Conservation (phyloP, 2,797 vertebrate genomes). For the Onychomys torridus region DNA sequence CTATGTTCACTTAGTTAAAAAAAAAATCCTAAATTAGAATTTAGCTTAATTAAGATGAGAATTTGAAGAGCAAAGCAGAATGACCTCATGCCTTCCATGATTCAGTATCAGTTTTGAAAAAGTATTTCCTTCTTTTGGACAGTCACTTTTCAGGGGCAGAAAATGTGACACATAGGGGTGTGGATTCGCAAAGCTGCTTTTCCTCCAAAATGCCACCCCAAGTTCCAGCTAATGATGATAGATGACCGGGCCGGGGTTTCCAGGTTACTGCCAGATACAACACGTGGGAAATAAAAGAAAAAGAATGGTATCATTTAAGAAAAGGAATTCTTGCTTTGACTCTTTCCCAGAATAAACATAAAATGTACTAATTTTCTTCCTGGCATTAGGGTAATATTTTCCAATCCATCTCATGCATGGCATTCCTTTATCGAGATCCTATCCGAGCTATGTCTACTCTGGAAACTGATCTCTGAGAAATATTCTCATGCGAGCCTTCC, state of each 20-base stretch:
- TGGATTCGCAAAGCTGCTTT: slow-evolving; percentile 8
- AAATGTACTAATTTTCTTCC: slow-evolving; percentile 68
- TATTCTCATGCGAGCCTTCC: slow-evolving; percentile 40
- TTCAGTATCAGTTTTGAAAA: slow-evolving; percentile 6
- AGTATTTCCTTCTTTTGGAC: slow-evolving; percentile 1
- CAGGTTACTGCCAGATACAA: slow-evolving; percentile 37
- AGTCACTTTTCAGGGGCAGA: neutral
- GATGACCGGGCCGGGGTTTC: neutral
- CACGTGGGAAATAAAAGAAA: slow-evolving; percentile 39
- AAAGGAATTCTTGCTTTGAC: slow-evolving; percentile 63
- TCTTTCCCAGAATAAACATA: slow-evolving; percentile 68
- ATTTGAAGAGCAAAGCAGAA: slow-evolving; percentile 11
- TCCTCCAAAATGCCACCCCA: neutral
- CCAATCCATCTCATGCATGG: slow-evolving; percentile 40
- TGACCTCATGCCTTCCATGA: neutral
- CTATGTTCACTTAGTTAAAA: neutral
- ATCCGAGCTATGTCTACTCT: slow-evolving; percentile 7
- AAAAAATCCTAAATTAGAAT: slow-evolving; percentile 40
- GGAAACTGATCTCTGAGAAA: slow-evolving; percentile 57
- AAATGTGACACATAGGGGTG: neutral
- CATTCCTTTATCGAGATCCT: slow-evolving; percentile 32
- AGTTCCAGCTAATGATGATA: neutral
- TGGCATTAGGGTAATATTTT: slow-evolving; percentile 64
- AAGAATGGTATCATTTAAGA: slow-evolving; percentile 53
- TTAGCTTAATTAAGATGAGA: neutral